Evolutionary conservation across 1,140 invertebrate genomes (phyloP), one percentile per base, ranked within the genome.

Genomic region (Conopomorpha cramerella): DNA sequence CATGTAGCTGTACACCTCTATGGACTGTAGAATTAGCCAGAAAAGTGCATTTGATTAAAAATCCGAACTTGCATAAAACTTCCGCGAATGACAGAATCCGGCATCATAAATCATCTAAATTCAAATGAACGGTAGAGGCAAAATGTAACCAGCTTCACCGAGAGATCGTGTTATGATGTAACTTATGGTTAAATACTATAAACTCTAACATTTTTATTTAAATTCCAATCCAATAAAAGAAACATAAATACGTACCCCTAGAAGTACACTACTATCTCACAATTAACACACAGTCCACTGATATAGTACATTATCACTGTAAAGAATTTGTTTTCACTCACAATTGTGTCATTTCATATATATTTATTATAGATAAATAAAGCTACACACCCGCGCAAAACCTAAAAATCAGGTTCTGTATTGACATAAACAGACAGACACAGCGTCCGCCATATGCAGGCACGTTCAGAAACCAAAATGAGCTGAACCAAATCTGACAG

Each of bases 361-460:
- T n/a, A n/a, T n/a, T n/a, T n/a, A n/a, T n/a, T n/a, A n/a, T n/a
- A n/a, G n/a, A n/a, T n/a, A n/a, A n/a, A n/a, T n/a, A n/a, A n/a
- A n/a, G 59, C 60, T 64, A 55, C 61, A 71, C 70, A 74, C 70
- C 70, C 70, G 66, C 70, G 70, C 55, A 73, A 73, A 68, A 59
- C 51, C 40, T 51, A 57, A 64, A 67, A 68, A 68, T 71, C 64
- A 68, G 58, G 62, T 65, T 52, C 62, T 68, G n/a, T 74, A 74
- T 74, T 74, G 68, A 74, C 66, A 74, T 74, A 74, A 74, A 74
- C 68, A 73, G n/a, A n/a, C 66, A 73, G 70, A 73, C 68, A 65
- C 61, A 68, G 55, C 58, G 53, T 71, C 62, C 62, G 68, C 68
- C 68, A 74, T 74, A 74, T 71, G 70, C 65, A 71, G 58, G 52